phyloP scores from a whole-genome alignment of 2,113 vertebrate genomes.

The Garra rufa region DNA sequence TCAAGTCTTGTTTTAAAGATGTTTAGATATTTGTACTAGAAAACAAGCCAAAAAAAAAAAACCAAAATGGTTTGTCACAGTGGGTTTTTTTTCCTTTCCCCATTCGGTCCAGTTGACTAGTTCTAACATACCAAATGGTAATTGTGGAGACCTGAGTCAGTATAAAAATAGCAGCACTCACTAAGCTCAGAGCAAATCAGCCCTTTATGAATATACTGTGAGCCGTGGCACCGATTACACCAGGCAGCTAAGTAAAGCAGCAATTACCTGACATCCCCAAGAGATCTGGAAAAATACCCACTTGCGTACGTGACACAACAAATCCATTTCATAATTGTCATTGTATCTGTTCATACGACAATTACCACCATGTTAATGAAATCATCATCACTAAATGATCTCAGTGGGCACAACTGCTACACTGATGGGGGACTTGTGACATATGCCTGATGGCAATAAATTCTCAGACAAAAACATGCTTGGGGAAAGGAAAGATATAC shows the following conservation, averaged over 20 bases:
- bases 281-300: constrained; percentile 28
- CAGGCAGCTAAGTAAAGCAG: constrained; percentile 20
- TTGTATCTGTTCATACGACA: constrained; percentile 52
- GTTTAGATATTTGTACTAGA: background rate
- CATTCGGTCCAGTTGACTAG: background rate
- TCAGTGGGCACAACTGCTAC: background rate
- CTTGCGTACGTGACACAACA: constrained; percentile 25
- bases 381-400: constrained; percentile 51
- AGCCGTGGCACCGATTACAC: constrained; percentile 35
- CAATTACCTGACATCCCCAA: constrained; percentile 40
- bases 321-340: constrained; percentile 54
- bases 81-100: too few relatives aligned
- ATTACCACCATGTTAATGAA: constrained; percentile 49
- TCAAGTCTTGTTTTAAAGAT: background rate
- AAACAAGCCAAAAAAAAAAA: background rate
- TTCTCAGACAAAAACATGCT: constrained; percentile 14
- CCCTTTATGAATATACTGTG: constrained; percentile 19
- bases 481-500: background rate
- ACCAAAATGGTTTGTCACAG: background rate
- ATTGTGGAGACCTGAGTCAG: background rate
- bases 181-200: background rate
- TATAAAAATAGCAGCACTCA: constrained; percentile 21
- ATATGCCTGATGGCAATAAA: constrained; percentile 16
- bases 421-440: background rate
- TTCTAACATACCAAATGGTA: constrained; percentile 6